Conservation (phyloP, 2,113 vertebrate species). For the Cyprichromis sp. region DNA sequence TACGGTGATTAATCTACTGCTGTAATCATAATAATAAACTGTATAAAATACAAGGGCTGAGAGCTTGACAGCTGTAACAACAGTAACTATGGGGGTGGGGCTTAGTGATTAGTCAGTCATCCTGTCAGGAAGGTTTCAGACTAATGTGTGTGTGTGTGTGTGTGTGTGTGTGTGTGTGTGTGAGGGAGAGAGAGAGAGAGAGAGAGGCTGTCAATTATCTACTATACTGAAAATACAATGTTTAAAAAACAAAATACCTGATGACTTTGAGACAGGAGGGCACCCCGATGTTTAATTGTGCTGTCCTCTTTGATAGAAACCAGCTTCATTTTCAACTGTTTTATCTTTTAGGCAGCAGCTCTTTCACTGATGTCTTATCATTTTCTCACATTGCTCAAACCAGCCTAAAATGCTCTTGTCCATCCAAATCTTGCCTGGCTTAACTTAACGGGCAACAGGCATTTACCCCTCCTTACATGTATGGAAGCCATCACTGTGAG, state of each 20-base stretch:
- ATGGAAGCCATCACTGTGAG: background rate
- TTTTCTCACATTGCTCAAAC: slow-evolving; percentile 11
- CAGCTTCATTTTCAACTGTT: background rate
- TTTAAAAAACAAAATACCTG: background rate
- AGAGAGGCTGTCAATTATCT: background rate
- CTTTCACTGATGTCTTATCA: background rate
- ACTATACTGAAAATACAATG: background rate
- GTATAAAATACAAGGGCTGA: background rate
- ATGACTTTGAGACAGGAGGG: background rate
- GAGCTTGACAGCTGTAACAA: background rate
- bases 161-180: background rate
- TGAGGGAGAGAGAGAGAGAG: background rate
- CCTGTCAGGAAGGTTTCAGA: background rate
- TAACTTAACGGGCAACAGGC: background rate
- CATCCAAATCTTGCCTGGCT: background rate
- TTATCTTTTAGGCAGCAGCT: background rate
- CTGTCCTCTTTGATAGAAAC: background rate
- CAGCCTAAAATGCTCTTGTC: background rate
- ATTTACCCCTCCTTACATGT: background rate
- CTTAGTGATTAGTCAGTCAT: background rate
- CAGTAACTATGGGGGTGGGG: background rate
- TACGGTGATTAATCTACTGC: background rate
- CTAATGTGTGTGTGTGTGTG: background rate
- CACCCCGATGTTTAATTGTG: background rate
- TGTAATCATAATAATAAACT: background rate